These are phyloP conservation scores for Trinorchestia longiramus DNA, from an alignment of 1,140 invertebrate genomes.

Conservation along the genomic window DNA sequence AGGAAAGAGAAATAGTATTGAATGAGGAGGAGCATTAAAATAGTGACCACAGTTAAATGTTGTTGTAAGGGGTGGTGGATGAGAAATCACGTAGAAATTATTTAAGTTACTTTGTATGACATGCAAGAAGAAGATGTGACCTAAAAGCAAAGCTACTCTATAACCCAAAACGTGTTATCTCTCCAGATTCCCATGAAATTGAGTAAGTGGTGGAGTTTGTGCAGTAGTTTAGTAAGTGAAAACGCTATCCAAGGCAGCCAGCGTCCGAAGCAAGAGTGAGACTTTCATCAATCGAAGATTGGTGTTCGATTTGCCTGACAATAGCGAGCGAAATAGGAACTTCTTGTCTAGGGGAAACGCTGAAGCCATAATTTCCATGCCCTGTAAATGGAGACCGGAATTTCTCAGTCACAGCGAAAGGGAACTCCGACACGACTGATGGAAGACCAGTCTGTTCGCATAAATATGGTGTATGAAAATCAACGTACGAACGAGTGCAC, in stretches of 20 bases:
- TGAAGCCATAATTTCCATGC: not conserved
- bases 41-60: no score
- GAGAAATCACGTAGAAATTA: no score
- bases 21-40: no score
- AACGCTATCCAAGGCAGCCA: not conserved
- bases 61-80: no score
- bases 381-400: not conserved
- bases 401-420: not conserved
- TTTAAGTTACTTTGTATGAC: no score
- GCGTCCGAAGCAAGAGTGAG: not conserved
- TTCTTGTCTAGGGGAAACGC: not conserved
- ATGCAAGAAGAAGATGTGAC: no score
- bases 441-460: not conserved
- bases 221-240: not conserved
- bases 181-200: not conserved
- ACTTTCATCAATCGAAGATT: not conserved
- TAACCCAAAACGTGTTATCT: no score
- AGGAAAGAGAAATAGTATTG: no score
- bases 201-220: not conserved
- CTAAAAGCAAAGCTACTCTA: no score
- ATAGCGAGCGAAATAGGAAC: not conserved
- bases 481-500: not conserved
- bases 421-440: not conserved
- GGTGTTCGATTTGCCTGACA: not conserved
- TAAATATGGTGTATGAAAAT: not conserved